These are phyloP conservation scores for Etheostoma nigrum DNA, from an alignment of 2,797 vertebrate species.

Conservation along the genomic window DNA sequence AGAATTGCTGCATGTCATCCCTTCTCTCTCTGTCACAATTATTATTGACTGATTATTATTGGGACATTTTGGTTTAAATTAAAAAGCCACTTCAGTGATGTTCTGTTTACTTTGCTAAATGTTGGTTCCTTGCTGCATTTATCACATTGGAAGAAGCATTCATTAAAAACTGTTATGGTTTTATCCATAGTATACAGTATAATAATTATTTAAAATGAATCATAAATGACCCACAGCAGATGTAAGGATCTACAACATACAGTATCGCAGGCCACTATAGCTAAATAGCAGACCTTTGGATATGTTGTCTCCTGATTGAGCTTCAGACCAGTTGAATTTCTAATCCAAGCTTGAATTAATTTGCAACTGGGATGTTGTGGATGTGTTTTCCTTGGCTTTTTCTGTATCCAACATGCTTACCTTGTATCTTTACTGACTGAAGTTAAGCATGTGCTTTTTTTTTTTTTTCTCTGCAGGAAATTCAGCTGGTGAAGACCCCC, in stretches of 20 bases:
- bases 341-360: not conserved
- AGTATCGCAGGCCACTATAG: no score
- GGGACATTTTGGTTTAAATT: not conserved
- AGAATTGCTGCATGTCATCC: not conserved
- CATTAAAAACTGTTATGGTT: not conserved
- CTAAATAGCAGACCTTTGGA: not conserved
- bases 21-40: no score
- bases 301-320: not conserved
- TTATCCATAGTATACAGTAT: not conserved
- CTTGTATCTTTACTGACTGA: not conserved
- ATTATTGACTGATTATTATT: no score
- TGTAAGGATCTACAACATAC: no score
- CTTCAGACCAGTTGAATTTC: not conserved
- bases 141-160: not conserved
- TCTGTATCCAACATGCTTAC: not conserved
- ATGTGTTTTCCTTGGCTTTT: not conserved
- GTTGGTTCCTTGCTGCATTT: not conserved
- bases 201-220: no score
- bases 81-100: not conserved
- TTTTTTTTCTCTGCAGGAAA: constrained; percentile 86
- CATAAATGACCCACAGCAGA: no score
- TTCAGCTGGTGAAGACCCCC: constrained; percentile 95
- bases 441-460: not conserved
- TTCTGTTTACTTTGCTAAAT: not conserved
- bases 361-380: not conserved